A percentile compares a stretch with the other conserved stretches of the same genome.
Evolutionary conservation across 2,113 vertebrate genomes (phyloP).

Genomic region (Carlito syrichta): DNA sequence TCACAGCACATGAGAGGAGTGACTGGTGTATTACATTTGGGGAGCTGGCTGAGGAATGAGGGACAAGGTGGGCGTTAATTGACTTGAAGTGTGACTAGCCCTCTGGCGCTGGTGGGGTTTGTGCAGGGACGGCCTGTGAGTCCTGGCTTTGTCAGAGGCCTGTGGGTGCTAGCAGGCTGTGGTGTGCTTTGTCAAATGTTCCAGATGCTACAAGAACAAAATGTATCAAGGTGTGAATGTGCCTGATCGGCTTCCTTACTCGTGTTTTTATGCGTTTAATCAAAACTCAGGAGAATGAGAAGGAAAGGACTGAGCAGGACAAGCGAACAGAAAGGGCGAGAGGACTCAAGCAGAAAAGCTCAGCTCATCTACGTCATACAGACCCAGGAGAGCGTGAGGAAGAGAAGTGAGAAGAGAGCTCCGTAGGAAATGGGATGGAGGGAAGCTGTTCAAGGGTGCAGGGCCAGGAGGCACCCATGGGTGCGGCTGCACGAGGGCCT

Average conservation of each 20-base stretch:
- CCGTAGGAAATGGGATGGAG: neutral
- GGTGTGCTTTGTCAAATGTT: neutral
- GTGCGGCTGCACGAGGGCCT: too few species aligned
- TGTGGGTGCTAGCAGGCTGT: neutral
- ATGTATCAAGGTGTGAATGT: neutral
- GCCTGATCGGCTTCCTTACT: neutral
- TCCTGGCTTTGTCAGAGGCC: neutral
- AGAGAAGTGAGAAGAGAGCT: neutral
- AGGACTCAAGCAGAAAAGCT: neutral
- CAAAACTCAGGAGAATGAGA: neutral
- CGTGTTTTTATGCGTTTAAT: neutral
- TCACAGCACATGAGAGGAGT: neutral
- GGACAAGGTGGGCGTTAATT: neutral
- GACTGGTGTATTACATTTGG: neutral
- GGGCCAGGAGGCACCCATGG: neutral
- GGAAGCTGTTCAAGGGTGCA: neutral
- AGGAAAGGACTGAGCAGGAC: neutral
- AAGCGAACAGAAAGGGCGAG: neutral
- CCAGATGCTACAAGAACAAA: neutral
- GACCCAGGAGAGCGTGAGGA: neutral
- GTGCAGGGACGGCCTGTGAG: neutral
- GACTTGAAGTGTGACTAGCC: neutral
- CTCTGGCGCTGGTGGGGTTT: neutral
- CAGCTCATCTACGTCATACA: neutral
- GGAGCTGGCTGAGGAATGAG: neutral